Conservation (phyloP, 2,888 invertebrate genomes). For the Tanypteryx hageni region DNA sequence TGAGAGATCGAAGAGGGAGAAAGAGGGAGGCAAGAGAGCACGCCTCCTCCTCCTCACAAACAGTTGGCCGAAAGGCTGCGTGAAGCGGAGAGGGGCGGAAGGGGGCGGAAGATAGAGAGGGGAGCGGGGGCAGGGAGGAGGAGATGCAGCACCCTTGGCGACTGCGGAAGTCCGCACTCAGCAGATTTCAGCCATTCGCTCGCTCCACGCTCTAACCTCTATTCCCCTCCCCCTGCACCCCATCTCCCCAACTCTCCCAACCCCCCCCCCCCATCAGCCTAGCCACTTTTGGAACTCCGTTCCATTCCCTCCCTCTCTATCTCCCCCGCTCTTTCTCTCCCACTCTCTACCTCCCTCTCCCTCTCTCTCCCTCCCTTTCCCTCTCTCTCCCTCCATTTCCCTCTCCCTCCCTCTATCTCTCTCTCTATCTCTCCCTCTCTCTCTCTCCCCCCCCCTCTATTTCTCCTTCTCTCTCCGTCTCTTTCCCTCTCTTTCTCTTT, state of each 20-base stretch:
- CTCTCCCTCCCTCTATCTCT: no score
- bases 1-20: no score
- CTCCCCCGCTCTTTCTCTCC: no score
- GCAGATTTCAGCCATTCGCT: constrained; percentile 60
- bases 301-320: not conserved
- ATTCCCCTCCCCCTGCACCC: not conserved
- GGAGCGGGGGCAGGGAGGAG: not conserved
- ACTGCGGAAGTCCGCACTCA: constrained; percentile 61
- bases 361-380: no score
- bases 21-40: not conserved
- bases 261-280: not conserved
- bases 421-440: not conserved
- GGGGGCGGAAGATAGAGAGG: not conserved
- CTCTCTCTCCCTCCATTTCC: no score
- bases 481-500: not conserved
- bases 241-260: not conserved
- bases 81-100: not conserved
- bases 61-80: not conserved
- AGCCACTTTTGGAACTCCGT: not conserved
- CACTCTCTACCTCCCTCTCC: not conserved
- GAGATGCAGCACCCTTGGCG: constrained; percentile 38
- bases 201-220: constrained; percentile 9
- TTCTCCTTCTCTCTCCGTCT: not conserved
- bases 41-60: not conserved
- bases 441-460: no score